These are phyloP conservation scores for Atherinosoma microstoma DNA, from an alignment of 2,797 vertebrate genomes.

Conservation along the genomic window DNA sequence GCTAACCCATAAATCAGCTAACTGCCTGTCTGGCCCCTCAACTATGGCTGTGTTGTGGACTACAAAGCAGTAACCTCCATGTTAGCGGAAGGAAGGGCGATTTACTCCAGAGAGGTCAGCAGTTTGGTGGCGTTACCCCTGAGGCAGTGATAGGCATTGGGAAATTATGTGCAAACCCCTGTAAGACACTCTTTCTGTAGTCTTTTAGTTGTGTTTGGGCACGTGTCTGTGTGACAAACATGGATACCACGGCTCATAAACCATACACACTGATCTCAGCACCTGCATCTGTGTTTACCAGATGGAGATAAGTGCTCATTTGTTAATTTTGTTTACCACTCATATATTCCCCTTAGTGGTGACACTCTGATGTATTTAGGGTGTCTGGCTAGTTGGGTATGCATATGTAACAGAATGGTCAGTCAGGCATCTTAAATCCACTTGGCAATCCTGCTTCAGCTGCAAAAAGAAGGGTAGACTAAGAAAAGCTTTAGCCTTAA, in stretches of 20 bases:
- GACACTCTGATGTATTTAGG: conserved; percentile 44
- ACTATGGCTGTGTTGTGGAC: conserved; percentile 46
- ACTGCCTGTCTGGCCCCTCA: conserved; percentile 58
- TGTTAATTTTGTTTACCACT: conserved; percentile 65
- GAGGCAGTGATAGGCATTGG: conserved; percentile 25
- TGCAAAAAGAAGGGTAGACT: conserved; percentile 42
- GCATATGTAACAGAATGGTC: conserved; percentile 25
- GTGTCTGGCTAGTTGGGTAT: conserved; percentile 36
- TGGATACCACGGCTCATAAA: conserved; percentile 37
- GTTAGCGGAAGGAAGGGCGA: conserved; percentile 57
- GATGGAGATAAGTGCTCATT: conserved; percentile 65
- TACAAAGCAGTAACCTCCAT: conserved; percentile 39
- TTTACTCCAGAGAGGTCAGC: conserved; percentile 61
- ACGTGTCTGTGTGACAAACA: conserved; percentile 19
- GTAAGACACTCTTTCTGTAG: conserved; percentile 26
- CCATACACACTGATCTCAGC: conserved; percentile 48
- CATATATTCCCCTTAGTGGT: conserved; percentile 43
- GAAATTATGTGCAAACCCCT: conserved; percentile 38
- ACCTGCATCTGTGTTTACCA: conserved; percentile 62
- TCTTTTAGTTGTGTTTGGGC: conserved; percentile 3
- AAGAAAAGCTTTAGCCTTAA: conserved; percentile 58
- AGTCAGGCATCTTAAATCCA: conserved; percentile 43
- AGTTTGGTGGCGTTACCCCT: conserved; percentile 27
- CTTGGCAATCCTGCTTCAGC: conserved; percentile 50
- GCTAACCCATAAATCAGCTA: conserved; percentile 71